A percentile compares a stretch with the other conserved stretches of the same genome.
phyloP scores from a whole-genome alignment of 2,888 invertebrate species.

The Cerceris rybyensis region DNA sequence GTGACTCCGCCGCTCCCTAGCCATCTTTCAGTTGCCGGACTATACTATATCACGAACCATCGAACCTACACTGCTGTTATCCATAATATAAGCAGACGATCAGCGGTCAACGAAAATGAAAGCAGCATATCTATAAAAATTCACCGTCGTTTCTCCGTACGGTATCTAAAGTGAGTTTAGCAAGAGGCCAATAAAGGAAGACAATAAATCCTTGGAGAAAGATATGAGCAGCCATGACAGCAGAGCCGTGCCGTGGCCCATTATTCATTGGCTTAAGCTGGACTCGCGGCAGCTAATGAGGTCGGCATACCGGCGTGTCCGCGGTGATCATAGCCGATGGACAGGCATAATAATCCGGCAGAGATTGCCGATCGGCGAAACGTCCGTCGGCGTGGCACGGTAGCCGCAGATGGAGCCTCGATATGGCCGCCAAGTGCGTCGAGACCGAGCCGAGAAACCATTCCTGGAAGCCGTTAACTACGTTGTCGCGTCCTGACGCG shows the following conservation, averaged over 20 bases:
- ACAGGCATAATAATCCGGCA: slow-evolving; percentile 71
- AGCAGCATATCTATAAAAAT: slow-evolving; percentile 35
- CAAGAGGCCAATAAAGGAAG: slow-evolving; percentile 57
- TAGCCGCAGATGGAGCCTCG: slow-evolving; percentile 68
- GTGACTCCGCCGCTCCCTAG: too few species aligned
- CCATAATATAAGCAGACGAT: background rate
- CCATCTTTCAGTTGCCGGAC: too few species aligned
- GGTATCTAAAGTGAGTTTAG: slow-evolving; percentile 38
- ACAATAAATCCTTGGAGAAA: slow-evolving; percentile 62
- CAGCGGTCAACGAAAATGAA: slow-evolving; percentile 7
- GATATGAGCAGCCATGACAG: slow-evolving; percentile 58
- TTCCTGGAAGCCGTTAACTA: slow-evolving; percentile 72
- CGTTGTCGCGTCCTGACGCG: slow-evolving; percentile 65
- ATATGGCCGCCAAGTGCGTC: slow-evolving; percentile 63
- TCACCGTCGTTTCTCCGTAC: slow-evolving; percentile 4
- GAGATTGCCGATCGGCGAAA: slow-evolving; percentile 70
- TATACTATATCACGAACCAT: background rate
- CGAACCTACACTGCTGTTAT: background rate
- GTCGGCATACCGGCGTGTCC: slow-evolving; percentile 67
- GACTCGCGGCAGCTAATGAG: slow-evolving; percentile 67
- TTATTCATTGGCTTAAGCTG: slow-evolving; percentile 65
- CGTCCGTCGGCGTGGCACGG: slow-evolving; percentile 68
- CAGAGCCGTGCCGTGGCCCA: slow-evolving; percentile 51
- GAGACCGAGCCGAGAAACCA: slow-evolving; percentile 58
- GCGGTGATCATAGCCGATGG: slow-evolving; percentile 65